These are phyloP conservation scores for Trichogramma dendrolimi DNA, from an alignment of 2,888 invertebrate genomes.

Conservation along the genomic window DNA sequence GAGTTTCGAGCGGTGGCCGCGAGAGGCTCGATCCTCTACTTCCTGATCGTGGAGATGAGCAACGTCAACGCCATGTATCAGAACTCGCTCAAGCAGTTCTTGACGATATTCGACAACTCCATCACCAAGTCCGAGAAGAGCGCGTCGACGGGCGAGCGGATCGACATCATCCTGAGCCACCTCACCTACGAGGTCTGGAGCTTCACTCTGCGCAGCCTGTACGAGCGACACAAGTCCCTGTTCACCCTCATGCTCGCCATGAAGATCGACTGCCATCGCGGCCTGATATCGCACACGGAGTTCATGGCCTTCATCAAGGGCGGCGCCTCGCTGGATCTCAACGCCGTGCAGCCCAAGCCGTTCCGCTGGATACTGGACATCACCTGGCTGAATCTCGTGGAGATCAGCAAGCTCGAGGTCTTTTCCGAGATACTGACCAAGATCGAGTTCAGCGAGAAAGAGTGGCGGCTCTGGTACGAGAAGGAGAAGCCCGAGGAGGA, in stretches of 20 bases:
- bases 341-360: conserved; percentile 88
- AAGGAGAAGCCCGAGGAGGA: conserved; percentile 90
- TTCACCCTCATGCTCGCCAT: conserved; percentile 92
- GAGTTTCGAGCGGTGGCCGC: conserved; percentile 94
- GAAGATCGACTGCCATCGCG: conserved; percentile 86
- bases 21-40: conserved; percentile 89
- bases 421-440: conserved; percentile 77
- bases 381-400: conserved; percentile 93
- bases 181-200: conserved; percentile 89
- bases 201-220: conserved; percentile 86
- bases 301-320: conserved; percentile 95
- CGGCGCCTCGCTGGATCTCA: conserved; percentile 88
- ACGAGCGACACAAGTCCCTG: conserved; percentile 86
- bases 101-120: conserved; percentile 88
- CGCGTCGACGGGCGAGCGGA: conserved; percentile 78
- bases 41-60: conserved; percentile 95
- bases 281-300: conserved; percentile 79
- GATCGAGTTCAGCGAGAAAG: conserved; percentile 79
- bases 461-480: conserved; percentile 89
- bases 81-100: conserved; percentile 89
- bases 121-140: conserved; percentile 87
- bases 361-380: conserved; percentile 93
- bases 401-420: conserved; percentile 78
- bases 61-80: conserved; percentile 96
- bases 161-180: conserved; percentile 81